Conservation (phyloP, 2,888 invertebrate species). For the Gastracanthus pulcherrimus region DNA sequence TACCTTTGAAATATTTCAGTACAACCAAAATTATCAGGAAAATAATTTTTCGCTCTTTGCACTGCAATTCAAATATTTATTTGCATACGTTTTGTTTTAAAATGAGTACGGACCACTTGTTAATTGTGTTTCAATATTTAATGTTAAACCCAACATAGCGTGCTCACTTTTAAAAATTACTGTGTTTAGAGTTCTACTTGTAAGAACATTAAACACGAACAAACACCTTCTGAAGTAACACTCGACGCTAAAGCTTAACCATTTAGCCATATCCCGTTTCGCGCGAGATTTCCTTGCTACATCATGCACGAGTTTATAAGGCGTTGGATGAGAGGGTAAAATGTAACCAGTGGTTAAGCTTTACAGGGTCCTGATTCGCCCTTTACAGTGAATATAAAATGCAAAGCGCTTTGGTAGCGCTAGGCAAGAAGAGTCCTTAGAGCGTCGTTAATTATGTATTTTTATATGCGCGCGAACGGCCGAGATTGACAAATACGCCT, state of each 20-base stretch:
- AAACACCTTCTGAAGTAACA: neutral
- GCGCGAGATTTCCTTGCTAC: neutral
- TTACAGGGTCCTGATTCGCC: neutral
- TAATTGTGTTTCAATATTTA: no score
- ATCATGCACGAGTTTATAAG: neutral
- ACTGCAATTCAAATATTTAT: no score
- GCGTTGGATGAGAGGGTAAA: neutral
- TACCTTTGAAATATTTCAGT: no score
- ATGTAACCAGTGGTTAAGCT: neutral
- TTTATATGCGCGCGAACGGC: no score
- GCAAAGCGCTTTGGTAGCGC: no score
- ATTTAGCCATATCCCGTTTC: neutral
- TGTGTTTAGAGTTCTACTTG: no score
- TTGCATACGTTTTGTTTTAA: no score
- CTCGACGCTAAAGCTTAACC: neutral
- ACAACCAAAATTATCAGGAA: no score
- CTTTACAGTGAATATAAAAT: no score
- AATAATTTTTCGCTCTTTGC: no score
- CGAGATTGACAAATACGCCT: neutral
- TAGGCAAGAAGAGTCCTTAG: neutral
- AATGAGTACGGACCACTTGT: no score
- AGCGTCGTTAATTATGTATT: neutral
- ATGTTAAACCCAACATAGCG: neutral
- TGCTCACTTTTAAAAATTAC: neutral
- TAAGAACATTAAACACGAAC: no score